Evolutionary conservation across 2,797 vertebrate species (phyloP), one percentile per base, ranked within the genome.

Genomic region (Sebastiscus albofasciatus): DNA sequence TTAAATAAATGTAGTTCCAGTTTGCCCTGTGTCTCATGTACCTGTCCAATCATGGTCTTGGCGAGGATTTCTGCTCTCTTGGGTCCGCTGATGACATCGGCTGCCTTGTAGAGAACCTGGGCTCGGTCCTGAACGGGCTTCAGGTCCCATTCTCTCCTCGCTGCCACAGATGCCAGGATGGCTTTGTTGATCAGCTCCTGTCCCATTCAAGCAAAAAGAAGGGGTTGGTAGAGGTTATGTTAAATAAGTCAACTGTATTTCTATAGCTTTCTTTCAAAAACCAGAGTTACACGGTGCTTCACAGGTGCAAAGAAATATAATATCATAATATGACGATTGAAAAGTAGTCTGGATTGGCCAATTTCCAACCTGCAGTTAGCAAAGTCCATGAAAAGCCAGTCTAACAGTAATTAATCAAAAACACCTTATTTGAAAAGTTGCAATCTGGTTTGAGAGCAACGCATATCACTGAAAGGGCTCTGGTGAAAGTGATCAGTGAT

Each of bases 11-110:
- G 14, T 42, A 42, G 14, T 42, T 42, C 16, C 18, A 20, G 49
- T 52, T n/a, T n/a, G 49, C 8, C 12, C 26, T 4, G 56, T 8
- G 58, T n/a, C 59, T 61, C 10, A 34, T 39, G 6, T 79, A 99
- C 98, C 97, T 99, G 98, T 22, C 98, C 98, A 0, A 99, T 80
- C 97, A 99, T 98, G 86, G 98, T 99, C 94, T 99, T 99, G 83
- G 98, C 98, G 3, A 99, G 92, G 90, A 99, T 36, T 70, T 99
- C 97, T 0, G 97, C 97, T 39, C 98, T 93, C 87, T 90, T 94
- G 0, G 97, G 96, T 36, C 98, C 97, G 0, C 97, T 96, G 88
- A 99, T 95, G 82, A 97, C 39, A 27, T 99, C 97, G 0, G 98
- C 98, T 0, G 98, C 98, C 93, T 94, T 98, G 84, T 99, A 95